Conservation (phyloP, 1,140 invertebrate genomes). For the Galleria mellonella region DNA sequence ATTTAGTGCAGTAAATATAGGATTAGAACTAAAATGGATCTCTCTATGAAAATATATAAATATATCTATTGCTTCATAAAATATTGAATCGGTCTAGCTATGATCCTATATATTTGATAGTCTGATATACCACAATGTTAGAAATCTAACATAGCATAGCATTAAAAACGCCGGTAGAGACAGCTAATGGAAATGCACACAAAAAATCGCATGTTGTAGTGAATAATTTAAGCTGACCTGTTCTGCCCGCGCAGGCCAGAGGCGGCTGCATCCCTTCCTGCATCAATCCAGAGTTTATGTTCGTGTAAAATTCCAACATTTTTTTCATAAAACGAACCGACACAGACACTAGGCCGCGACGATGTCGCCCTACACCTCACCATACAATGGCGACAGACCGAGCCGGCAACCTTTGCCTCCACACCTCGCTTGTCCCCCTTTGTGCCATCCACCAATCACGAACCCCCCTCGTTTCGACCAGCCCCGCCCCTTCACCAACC, state of each 20-base stretch:
- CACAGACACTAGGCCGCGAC: slow-evolving; percentile 21
- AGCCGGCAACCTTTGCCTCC: slow-evolving; percentile 14
- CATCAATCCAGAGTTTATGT: slow-evolving; percentile 69
- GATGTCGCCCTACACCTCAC: slow-evolving; percentile 23
- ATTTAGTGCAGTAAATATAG: no score
- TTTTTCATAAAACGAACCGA: slow-evolving; percentile 34
- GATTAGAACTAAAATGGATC: no score
- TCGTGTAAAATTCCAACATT: slow-evolving; percentile 69
- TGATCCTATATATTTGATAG: no score
- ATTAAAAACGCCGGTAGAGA: no score
- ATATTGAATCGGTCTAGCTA: no score
- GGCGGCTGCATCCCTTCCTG: slow-evolving; percentile 68
- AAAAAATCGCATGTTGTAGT: no score
- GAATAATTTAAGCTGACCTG: slow-evolving; percentile 50
- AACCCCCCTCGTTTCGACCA: slow-evolving; percentile 4
- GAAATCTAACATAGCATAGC: no score
- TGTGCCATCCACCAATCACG: slow-evolving; percentile 37
- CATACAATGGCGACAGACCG: slow-evolving; percentile 34
- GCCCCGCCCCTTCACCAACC: slow-evolving; percentile 47
- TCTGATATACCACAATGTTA: no score
- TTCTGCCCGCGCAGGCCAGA: slow-evolving; percentile 66
- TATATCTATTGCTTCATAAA: no score
- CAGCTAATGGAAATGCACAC: no score
- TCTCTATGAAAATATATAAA: no score
- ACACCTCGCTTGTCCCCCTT: slow-evolving; percentile 21